These are phyloP conservation scores for Tetropium fuscum DNA, from an alignment of 2,888 invertebrate genomes.

Conservation along the genomic window DNA sequence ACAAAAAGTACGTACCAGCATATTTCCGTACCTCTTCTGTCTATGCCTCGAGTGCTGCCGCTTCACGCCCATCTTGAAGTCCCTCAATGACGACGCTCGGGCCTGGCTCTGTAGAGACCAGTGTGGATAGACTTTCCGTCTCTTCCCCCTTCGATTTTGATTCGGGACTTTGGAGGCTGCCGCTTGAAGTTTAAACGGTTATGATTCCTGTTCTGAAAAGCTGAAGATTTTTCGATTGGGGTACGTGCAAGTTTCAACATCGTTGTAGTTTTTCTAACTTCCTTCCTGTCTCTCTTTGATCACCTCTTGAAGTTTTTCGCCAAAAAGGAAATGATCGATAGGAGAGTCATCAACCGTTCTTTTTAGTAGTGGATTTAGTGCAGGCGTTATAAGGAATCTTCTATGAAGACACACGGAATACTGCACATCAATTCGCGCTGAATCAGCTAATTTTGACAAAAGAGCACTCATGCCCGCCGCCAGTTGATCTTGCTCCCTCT, in stretches of 20 bases:
- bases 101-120: not conserved
- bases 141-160: not conserved
- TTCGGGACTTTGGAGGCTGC: not conserved
- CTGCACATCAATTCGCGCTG: not conserved
- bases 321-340: conserved; percentile 6
- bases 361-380: not conserved
- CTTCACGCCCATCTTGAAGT: too few relatives aligned
- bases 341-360: conserved; percentile 5
- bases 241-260: not conserved
- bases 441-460: not conserved
- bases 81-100: too few relatives aligned
- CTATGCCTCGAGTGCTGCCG: not conserved
- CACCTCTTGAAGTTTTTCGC: not conserved
- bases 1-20: not conserved
- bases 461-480: not conserved
- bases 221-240: too few relatives aligned
- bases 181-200: not conserved
- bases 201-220: not conserved
- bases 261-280: not conserved
- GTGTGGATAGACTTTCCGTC: too few relatives aligned
- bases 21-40: not conserved
- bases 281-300: not conserved
- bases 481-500: too few relatives aligned
- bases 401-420: not conserved
- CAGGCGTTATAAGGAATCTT: not conserved